These are phyloP conservation scores for Alces alces DNA, from an alignment of 2,113 vertebrate species.

Conservation along the genomic window DNA sequence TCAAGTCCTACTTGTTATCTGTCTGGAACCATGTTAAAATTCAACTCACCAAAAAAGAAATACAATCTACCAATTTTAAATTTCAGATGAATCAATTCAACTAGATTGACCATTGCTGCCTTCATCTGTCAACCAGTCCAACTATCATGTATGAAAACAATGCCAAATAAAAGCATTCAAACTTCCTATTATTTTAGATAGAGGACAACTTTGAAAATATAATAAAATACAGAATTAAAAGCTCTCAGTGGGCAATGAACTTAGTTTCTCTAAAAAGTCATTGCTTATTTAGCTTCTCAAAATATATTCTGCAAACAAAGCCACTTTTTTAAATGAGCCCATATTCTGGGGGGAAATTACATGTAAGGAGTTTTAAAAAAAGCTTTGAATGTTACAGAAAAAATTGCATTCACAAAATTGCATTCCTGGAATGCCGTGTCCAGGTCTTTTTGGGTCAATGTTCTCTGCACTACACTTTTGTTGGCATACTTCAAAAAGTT, in stretches of 20 bases:
- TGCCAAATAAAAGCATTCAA: not conserved
- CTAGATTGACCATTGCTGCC: not conserved
- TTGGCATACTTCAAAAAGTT: not conserved
- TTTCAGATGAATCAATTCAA: not conserved
- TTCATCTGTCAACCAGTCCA: not conserved
- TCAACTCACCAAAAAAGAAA: not conserved
- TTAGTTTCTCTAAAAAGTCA: not conserved
- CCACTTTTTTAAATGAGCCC: not conserved
- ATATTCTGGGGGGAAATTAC: not conserved
- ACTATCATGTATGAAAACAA: not conserved
- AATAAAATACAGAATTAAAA: not conserved
- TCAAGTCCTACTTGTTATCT: not conserved
- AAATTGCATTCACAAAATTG: not conserved
- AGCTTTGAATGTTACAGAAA: not conserved
- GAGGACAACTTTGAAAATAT: not conserved
- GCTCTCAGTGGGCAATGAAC: not conserved
- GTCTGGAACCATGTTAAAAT: not conserved
- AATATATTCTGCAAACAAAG: not conserved
- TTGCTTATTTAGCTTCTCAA: not conserved
- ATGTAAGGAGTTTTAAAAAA: not conserved
- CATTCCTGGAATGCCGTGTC: not conserved
- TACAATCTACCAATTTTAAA: slow-evolving; percentile 2
- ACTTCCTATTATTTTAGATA: not conserved
- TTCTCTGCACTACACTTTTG: not conserved
- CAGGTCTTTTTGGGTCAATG: not conserved